Evolutionary conservation across 2,888 invertebrate species (phyloP).

Genomic region (Vandiemenella viatica): DNA sequence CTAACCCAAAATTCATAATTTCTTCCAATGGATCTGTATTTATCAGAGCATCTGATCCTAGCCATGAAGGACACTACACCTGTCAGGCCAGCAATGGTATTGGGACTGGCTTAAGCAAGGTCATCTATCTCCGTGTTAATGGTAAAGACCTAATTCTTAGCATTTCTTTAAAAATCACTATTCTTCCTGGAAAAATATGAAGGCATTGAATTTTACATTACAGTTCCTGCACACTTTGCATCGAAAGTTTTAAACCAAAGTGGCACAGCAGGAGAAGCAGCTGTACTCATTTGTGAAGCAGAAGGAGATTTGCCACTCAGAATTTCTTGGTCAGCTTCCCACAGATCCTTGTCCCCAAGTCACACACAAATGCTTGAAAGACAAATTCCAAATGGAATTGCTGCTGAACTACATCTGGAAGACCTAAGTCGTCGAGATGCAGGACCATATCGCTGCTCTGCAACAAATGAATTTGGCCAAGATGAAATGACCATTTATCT

Average conservation of each 20-base stretch:
- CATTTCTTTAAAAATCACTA: too few species aligned
- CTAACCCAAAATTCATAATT: conserved; percentile 17
- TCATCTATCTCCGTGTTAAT: conserved; percentile 54
- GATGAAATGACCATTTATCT: conserved; percentile 31
- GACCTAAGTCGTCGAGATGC: conserved; percentile 22
- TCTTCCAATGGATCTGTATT: conserved; percentile 45
- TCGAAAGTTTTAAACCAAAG: conserved; percentile 24
- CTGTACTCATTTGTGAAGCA: conserved; percentile 29
- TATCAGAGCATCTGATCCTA: conserved; percentile 48
- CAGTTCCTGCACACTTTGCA: conserved; percentile 22
- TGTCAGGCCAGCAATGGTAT: conserved; percentile 75
- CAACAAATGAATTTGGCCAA: conserved; percentile 33
- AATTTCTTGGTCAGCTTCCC: conserved; percentile 26
- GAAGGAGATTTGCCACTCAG: conserved; percentile 31
- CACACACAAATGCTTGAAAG: conserved; percentile 20
- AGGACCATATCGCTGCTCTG: conserved; percentile 30
- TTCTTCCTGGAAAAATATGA: too few species aligned
- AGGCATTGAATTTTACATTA: too few species aligned
- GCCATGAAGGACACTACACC: conserved; percentile 70
- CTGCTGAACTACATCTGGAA: conserved; percentile 24
- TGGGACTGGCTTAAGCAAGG: conserved; percentile 69
- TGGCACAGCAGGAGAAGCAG: conserved; percentile 26
- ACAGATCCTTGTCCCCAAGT: conserved; percentile 15
- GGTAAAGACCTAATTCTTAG: conserved; percentile 10
- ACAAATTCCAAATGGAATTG: conserved; percentile 24